Conservation (phyloP, 2,797 vertebrate species). For the Mionectes olivaceus region DNA sequence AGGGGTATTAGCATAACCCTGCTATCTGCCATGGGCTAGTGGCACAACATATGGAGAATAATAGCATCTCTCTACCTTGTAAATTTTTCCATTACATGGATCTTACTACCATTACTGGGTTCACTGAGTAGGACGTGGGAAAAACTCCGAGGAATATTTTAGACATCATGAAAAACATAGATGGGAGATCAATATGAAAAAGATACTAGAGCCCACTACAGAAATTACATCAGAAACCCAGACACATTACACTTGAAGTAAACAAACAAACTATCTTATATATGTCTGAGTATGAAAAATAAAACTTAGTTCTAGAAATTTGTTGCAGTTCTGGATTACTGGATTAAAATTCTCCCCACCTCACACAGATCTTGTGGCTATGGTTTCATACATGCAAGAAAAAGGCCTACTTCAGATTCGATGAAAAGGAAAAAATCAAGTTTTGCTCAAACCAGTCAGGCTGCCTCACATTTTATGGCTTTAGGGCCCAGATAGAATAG, state of each 20-base stretch:
- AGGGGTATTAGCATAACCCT: background rate
- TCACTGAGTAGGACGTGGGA: background rate
- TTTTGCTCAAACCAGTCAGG: background rate
- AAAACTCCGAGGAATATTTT: background rate
- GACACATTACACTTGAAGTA: fast-evolving
- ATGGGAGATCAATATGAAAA: background rate
- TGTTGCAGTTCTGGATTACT: background rate
- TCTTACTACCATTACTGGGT: background rate
- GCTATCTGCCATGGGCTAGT: background rate
- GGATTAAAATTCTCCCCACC: background rate
- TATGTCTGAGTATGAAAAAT: background rate
- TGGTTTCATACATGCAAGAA: fast-evolving
- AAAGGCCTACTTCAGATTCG: background rate
- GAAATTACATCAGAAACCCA: background rate
- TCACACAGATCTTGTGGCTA: background rate
- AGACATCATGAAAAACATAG: background rate
- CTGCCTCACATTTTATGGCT: background rate
- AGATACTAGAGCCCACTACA: background rate
- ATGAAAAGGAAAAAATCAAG: background rate
- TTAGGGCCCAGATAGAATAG: background rate
- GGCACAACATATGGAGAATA: background rate
- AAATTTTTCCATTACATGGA: background rate
- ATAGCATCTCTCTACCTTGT: background rate
- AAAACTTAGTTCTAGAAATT: background rate
- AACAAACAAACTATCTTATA: background rate